phyloP scores from a whole-genome alignment of 2,888 invertebrate species.

The Malachius bipustulatus region DNA sequence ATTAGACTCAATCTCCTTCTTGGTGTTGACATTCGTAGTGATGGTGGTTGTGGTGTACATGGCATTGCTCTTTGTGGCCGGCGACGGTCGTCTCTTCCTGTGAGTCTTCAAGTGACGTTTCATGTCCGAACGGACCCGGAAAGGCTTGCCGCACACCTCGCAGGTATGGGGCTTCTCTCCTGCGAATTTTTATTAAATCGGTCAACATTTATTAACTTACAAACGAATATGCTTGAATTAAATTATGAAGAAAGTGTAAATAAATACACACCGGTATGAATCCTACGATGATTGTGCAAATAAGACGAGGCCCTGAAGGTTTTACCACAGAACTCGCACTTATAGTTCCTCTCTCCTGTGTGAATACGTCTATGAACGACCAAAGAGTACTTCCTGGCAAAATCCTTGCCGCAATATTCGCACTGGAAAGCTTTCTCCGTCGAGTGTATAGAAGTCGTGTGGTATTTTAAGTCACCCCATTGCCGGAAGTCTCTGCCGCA shows the following conservation, averaged over 20 bases:
- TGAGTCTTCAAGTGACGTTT: conserved; percentile 70
- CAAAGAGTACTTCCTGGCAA: conserved; percentile 76
- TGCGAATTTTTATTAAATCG: too few species aligned
- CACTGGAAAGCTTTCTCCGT: conserved; percentile 74
- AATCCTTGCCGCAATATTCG: conserved; percentile 80
- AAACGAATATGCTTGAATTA: too few species aligned
- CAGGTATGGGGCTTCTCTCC: conserved; percentile 71
- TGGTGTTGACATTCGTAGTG: conserved; percentile 18
- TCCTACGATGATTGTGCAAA: conserved; percentile 69
- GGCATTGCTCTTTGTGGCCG: conserved; percentile 10
- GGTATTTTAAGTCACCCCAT: conserved; percentile 82
- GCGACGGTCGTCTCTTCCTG: conserved; percentile 27
- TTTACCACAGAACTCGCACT: conserved; percentile 73
- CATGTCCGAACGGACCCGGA: conserved; percentile 73
- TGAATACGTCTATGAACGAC: conserved; percentile 77
- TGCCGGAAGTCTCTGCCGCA: conserved; percentile 73
- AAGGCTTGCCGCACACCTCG: conserved; percentile 64
- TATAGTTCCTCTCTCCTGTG: conserved; percentile 77
- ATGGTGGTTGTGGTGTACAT: conserved; percentile 18
- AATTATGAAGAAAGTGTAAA: not conserved
- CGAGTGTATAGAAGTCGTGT: conserved; percentile 71
- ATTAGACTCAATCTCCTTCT: conserved; percentile 21
- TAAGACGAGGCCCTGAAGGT: conserved; percentile 79
- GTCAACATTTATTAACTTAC: too few species aligned
- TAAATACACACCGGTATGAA: conserved; percentile 57